Evolutionary conservation across 2,888 invertebrate genomes (phyloP).

Genomic region (Rosalia funebris): DNA sequence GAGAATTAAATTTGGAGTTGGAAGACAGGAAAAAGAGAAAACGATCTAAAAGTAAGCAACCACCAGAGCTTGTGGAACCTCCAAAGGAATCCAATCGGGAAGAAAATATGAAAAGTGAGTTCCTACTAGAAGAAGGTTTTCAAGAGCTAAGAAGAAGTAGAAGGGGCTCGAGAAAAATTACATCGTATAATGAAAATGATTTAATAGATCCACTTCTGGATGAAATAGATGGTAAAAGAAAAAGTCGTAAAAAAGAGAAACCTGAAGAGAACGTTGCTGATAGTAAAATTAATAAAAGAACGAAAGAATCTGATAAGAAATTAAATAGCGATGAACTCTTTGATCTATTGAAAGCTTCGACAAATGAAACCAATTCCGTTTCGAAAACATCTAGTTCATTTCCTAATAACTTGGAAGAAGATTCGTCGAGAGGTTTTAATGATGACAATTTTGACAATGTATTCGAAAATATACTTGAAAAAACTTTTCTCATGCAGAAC

Average conservation of each 20-base stretch:
- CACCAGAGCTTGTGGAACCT: neutral
- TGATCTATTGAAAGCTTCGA: conserved; percentile 52
- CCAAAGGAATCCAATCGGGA: conserved; percentile 13
- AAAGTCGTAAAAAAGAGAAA: conserved; percentile 36
- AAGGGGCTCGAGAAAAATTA: conserved; percentile 50
- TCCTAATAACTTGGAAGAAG: conserved; percentile 41
- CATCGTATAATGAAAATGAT: conserved; percentile 56
- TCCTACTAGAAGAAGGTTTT: conserved; percentile 26
- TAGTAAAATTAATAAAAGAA: conserved; percentile 25
- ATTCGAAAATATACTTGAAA: conserved; percentile 48
- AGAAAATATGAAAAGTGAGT: conserved; percentile 19
- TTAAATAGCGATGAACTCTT: conserved; percentile 53
- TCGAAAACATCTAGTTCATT: conserved; percentile 45
- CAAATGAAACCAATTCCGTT: conserved; percentile 40
- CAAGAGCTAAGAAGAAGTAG: conserved; percentile 50
- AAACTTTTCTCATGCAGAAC: conserved; percentile 40
- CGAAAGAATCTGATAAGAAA: conserved; percentile 42
- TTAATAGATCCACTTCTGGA: conserved; percentile 52
- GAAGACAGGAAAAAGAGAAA: conserved; percentile 13
- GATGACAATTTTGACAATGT: conserved; percentile 47
- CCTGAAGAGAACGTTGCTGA: conserved; percentile 4
- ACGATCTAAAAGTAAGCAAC: conserved; percentile 12
- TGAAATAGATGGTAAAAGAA: conserved; percentile 40
- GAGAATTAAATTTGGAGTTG: conserved; percentile 34
- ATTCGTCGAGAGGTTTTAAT: conserved; percentile 41